phyloP scores from a whole-genome alignment of 2,797 vertebrate species.

The Petrocephalus schoutedeni region DNA sequence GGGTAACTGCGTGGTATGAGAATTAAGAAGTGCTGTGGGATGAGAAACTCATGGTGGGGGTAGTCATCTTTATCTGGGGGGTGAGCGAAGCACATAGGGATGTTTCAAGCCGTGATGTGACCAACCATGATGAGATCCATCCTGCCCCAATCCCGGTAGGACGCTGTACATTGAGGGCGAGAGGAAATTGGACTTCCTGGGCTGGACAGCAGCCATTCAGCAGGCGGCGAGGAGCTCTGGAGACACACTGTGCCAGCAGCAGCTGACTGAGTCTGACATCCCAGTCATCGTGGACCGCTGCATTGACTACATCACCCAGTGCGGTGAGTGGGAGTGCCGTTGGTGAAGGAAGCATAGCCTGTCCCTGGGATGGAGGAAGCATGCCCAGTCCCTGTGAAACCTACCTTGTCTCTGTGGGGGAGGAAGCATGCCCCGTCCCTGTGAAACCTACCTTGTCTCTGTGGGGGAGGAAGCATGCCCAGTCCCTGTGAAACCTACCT shows the following conservation, averaged over 20 bases:
- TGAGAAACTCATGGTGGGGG: neutral
- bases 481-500: no score
- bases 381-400: no score
- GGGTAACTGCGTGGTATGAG: neutral
- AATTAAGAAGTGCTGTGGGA: neutral
- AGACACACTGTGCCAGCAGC: slow-evolving; percentile 81
- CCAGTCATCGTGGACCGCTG: slow-evolving; percentile 82
- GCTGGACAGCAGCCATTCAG: slow-evolving; percentile 81
- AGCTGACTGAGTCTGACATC: slow-evolving; percentile 82
- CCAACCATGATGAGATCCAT: neutral
- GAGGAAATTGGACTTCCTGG: slow-evolving; percentile 79
- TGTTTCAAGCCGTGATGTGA: neutral
- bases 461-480: no score
- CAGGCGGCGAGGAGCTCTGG: slow-evolving; percentile 77
- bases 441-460: no score
- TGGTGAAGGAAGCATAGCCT: neutral
- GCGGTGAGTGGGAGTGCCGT: slow-evolving; percentile 55
- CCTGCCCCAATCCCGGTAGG: slow-evolving; percentile 48
- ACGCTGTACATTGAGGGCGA: slow-evolving; percentile 87
- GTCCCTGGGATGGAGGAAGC: neutral
- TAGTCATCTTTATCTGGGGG: neutral
- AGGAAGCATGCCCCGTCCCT: no score
- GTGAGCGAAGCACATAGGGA: neutral
- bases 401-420: no score
- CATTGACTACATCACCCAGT: slow-evolving; percentile 85